Conservation (phyloP, 2,113 vertebrate genomes). For the Ranitomeya variabilis region DNA sequence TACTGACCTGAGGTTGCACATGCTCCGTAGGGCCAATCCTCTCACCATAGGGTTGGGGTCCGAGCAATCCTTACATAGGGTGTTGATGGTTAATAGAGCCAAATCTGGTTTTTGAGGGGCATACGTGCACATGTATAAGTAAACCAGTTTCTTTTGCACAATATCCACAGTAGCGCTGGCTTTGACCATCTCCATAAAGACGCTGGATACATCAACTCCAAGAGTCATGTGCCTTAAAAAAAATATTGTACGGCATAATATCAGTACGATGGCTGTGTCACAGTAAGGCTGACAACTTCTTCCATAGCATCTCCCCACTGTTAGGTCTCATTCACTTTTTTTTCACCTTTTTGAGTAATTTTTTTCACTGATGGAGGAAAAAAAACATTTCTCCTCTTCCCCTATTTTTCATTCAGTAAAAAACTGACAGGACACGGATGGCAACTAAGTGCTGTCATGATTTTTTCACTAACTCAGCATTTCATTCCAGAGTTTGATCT, state of each 20-base stretch:
- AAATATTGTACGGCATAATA: not conserved
- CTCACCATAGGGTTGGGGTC: slow-evolving; percentile 93
- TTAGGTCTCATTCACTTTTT: no score
- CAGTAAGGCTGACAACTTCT: no score
- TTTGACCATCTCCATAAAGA: slow-evolving; percentile 96
- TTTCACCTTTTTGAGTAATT: no score
- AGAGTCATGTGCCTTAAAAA: slow-evolving; percentile 85
- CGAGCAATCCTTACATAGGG: slow-evolving; percentile 89
- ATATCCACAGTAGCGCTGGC: slow-evolving; percentile 88
- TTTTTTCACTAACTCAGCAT: no score
- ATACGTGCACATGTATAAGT: slow-evolving; percentile 89
- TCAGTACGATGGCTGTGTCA: no score
- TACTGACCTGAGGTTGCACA: slow-evolving; percentile 87
- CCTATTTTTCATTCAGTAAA: no score
- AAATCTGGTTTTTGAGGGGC: slow-evolving; percentile 87
- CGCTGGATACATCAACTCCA: slow-evolving; percentile 84
- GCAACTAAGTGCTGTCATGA: no score
- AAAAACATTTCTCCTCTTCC: no score
- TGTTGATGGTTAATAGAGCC: slow-evolving; percentile 91
- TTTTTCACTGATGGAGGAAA: no score
- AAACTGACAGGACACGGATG: no score
- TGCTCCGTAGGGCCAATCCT: slow-evolving; percentile 88
- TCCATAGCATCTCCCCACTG: no score
- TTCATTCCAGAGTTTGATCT: no score
- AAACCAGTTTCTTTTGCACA: slow-evolving; percentile 94